Base-by-base conservation (phyloP, 2,797 vertebrate genomes). In the Syngnathus rostellatus region DNA sequence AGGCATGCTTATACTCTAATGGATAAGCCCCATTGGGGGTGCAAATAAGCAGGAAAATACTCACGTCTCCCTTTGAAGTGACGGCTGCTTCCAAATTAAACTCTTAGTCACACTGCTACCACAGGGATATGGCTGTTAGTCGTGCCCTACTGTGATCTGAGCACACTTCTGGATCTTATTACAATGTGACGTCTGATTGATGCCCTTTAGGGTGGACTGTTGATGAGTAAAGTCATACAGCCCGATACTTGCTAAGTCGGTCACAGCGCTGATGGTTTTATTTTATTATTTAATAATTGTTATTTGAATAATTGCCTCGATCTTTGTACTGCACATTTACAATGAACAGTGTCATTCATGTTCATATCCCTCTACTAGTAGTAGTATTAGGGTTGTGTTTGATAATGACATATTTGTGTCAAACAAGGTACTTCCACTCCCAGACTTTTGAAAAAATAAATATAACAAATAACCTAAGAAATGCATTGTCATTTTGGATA, bases 41-140 rank as follows among this genome's bases (percentile, higher is more conserved):
- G 84, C 82, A 88, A 88, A 85, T 84, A 85, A 87, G 79, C 83
- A 83, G 82, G 83, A 73, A 87, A 84, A 85, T 80, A 71, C 77
- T 74, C 65, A 63, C 78, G 81, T 85, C 80, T 82, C 70, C 78
- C 85, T 88, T 90, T 90, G 85, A 90, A 90, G 88, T 88, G 81
- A 85, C 72, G 81, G 77, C 81, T 85, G 81, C 85, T 85, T 73
- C 85, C 80, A 89, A 88, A 90, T 89, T 81, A 89, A 89, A 90
- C 86, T 86, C 86, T 88, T 89, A 81, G 85, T 89, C 87, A 87
- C 88, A 85, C 70, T 83, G 74, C 80, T 88, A 88, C 89, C 88
- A 83, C 83, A 85, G 80, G 87, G 83, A 86, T 79, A 77, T 79
- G 81, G 81, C 69, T 86, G 86, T 88, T 85, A 87, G 79, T 78